phyloP scores from a whole-genome alignment of 23 tunicate genomes.

The Halocynthia roretzi region DNA sequence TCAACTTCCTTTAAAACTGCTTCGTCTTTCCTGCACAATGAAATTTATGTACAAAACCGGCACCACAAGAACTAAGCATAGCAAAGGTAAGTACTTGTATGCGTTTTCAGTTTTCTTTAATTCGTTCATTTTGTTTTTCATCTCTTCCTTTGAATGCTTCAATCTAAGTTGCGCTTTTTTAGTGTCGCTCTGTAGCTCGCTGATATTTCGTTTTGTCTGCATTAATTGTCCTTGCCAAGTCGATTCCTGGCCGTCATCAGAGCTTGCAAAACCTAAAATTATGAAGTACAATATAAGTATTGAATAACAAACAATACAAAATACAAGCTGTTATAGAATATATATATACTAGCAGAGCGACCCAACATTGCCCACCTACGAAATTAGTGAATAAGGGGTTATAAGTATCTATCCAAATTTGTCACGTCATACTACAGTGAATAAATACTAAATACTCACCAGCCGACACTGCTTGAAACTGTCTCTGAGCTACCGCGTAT shows the following conservation, averaged over 20 bases:
- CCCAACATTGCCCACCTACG: too few species aligned
- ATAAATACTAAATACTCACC: not conserved
- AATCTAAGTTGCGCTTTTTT: slow-evolving; percentile 74
- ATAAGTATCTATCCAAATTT: too few species aligned
- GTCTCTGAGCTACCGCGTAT: slow-evolving; percentile 37
- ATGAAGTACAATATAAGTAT: not conserved
- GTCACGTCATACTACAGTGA: too few species aligned
- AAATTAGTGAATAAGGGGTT: too few species aligned
- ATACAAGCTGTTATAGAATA: too few species aligned
- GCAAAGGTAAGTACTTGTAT: slow-evolving; percentile 28
- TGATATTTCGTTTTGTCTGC: slow-evolving; percentile 61
- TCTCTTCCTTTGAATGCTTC: slow-evolving; percentile 67
- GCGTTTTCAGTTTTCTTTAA: slow-evolving; percentile 59
- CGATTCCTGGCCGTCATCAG: slow-evolving; percentile 77
- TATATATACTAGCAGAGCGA: too few species aligned
- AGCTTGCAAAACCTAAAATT: slow-evolving; percentile 47
- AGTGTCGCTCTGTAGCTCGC: slow-evolving; percentile 61
- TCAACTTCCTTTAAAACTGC: slow-evolving; percentile 55
- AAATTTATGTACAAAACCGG: not conserved
- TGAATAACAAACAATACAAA: too few species aligned
- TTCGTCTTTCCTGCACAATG: slow-evolving; percentile 37
- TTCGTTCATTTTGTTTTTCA: slow-evolving; percentile 55
- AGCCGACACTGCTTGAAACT: slow-evolving; percentile 71
- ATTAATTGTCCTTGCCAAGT: slow-evolving; percentile 83
- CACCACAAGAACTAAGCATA: not conserved